These are phyloP conservation scores for Sebastes taczanowskii DNA, from an alignment of 2,797 vertebrate species.

Conservation along the genomic window DNA sequence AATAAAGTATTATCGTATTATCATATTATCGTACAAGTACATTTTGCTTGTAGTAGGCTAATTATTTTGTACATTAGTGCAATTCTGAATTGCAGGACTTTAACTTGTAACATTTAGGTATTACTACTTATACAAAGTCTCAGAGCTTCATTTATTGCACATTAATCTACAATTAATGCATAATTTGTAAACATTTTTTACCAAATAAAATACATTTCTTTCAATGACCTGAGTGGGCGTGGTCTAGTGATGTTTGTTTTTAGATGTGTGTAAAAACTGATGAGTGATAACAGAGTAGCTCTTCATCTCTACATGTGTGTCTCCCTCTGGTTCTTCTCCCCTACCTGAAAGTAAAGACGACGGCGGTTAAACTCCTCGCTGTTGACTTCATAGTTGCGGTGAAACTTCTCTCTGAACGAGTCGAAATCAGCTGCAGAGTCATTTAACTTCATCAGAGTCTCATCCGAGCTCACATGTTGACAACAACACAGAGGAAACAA, in stretches of 20 bases:
- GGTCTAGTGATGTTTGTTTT: not conserved
- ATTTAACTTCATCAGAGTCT: not conserved
- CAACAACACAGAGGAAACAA: not conserved
- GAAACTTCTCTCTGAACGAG: constrained; percentile 38
- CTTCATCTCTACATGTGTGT: rapidly evolving
- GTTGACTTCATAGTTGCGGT: constrained; percentile 23
- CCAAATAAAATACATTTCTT: not conserved
- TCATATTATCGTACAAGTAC: too few relatives aligned
- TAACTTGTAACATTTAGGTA: too few relatives aligned
- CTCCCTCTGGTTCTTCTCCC: not conserved
- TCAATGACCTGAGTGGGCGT: not conserved
- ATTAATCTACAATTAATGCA: too few relatives aligned
- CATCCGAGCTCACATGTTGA: not conserved
- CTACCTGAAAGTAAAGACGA: constrained; percentile 57
- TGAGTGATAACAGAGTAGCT: not conserved
- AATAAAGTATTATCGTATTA: too few relatives aligned
- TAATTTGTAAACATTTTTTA: not conserved
- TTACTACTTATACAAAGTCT: too few relatives aligned
- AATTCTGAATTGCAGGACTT: too few relatives aligned
- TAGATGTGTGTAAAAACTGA: rapidly evolving
- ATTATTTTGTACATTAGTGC: too few relatives aligned
- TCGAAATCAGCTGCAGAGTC: constrained; percentile 4
- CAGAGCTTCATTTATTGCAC: too few relatives aligned
- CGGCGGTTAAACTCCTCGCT: constrained; percentile 41
- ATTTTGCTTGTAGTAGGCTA: too few relatives aligned